Evolutionary conservation across 2,888 invertebrate species (phyloP).

Genomic region (Beris chalybata): DNA sequence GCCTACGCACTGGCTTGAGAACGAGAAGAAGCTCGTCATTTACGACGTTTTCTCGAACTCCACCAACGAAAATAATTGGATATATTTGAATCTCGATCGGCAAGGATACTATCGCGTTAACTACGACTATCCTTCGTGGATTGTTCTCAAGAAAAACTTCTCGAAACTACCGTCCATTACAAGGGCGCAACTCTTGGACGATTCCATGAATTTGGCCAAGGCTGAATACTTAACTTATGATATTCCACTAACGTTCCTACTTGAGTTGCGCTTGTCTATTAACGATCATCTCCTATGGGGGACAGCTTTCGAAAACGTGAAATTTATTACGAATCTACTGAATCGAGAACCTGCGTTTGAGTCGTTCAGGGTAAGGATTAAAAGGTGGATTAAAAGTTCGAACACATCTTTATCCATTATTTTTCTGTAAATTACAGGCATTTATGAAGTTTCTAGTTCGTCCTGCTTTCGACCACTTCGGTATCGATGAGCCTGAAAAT

Average conservation of each 20-base stretch:
- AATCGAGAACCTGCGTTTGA: conserved; percentile 63
- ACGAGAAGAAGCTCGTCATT: conserved; percentile 48
- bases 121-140: conserved; percentile 66
- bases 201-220: conserved; percentile 64
- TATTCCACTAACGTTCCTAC: conserved; percentile 60
- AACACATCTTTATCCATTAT: no score
- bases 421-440: conserved; percentile 44
- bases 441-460: conserved; percentile 56
- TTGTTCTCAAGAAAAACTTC: conserved; percentile 59
- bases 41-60: conserved; percentile 47
- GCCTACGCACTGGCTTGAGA: conserved; percentile 49
- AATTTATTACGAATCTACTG: conserved; percentile 62
- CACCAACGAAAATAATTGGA: conserved; percentile 45
- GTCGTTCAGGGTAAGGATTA: conserved; percentile 59
- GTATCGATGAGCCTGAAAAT: conserved; percentile 56
- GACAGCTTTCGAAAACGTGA: conserved; percentile 62
- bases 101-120: conserved; percentile 68
- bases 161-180: conserved; percentile 62
- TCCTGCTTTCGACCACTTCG: conserved; percentile 55
- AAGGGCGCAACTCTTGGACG: conserved; percentile 71
- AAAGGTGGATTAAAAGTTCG: neutral
- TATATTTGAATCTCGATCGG: conserved; percentile 58
- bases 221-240: conserved; percentile 62
- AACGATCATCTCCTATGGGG: conserved; percentile 65
- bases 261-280: conserved; percentile 57